Evolutionary conservation across 2,888 invertebrate genomes (phyloP), one percentile per base, ranked within the genome.

Genomic region (Drosophila kokeensis): DNA sequence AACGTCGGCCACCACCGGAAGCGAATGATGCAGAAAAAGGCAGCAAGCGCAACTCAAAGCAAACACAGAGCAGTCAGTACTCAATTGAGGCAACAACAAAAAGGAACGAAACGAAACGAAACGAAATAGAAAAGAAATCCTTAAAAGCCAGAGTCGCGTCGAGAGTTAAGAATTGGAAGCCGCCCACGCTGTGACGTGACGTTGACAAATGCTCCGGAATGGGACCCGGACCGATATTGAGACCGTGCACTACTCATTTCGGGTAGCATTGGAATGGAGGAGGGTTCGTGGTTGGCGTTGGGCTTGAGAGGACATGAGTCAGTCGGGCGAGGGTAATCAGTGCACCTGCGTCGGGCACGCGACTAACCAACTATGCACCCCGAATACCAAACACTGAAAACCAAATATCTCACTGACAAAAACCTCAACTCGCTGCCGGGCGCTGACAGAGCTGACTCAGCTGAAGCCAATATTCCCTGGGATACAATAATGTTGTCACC

Each of bases 11-110:
- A 68, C 77, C 79, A 84, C 81, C 84, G 84, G 83, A 84, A 83
- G 77, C 78, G 87, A 86, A 85, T 85, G 87, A 86, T 84, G 87
- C 84, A 82, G 81, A 85, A 84, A 86, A 79, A 72, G 67, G 77
- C 74, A 73, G 71, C 77, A 74, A 62, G 52, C 73, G 50, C 61
- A 59, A 54, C 59, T 66, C 64, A 73, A 67, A 67, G 38, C 68
- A 73, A 70, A 75, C 57, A 61, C 58, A 21, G 53, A 58, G 48
- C 15, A 49, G 50, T 42, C 59, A 29, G 52, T 62, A 55, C 67
- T 45, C 52, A 55, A 42, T 49, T 50, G 42, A 50, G 32, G 61
- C 68, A 64, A 54, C 54, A 62, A 52, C 57, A 71, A 72, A 77
- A 52, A 53, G 34, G 32, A 32, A n/a, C 8, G 27, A 38, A 42